Base-by-base conservation (phyloP, 2,888 invertebrate species). In the Macropis europaea region DNA sequence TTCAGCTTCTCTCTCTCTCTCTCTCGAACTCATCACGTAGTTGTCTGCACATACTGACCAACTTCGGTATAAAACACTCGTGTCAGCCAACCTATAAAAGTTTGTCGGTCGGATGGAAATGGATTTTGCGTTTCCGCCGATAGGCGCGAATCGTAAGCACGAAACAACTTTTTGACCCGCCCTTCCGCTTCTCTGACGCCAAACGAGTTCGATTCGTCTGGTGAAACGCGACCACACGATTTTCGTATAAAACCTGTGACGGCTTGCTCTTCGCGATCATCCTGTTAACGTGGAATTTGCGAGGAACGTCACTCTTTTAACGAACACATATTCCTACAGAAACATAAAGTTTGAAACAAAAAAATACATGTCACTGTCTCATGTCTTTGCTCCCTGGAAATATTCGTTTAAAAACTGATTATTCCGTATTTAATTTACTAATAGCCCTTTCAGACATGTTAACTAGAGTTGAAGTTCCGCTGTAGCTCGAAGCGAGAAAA, bases 61-160 rank as follows among this genome's bases (percentile, higher is more conserved):
- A 72, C 71, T 71, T 75, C 36, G 56, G 28, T 43, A 45, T 36
- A 48, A 56, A 71, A 68, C 63, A 72, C 63, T 60, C 72, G 47
- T 59, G 61, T 45, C 61, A 50, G 48, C 54, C 64, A 54, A 76
- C 59, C 50, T 53, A 63, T 62, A 66, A 66, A 77, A 73, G 62
- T 77, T 73, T 69, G 47, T 57, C 54, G 38, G 66, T 54, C 47
- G 52, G 53, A 30, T 28, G 43, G 64, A 73, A 76, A 66, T 77
- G 61, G 68, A 76, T 76, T 66, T 76, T 54, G 42, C 60, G 40
- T 76, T 57, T n/a, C 57, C 61, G 52, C 24, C 42, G 38, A 57
- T 63, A 64, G 61, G 56, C 62, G 71, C 54, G 63, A 53, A 40
- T 61, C 40, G 59, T 59, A 59, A 57, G 66, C 75, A 67, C 59